Conservation (phyloP, 2,797 vertebrate genomes). For the Rachycentron canadum region DNA sequence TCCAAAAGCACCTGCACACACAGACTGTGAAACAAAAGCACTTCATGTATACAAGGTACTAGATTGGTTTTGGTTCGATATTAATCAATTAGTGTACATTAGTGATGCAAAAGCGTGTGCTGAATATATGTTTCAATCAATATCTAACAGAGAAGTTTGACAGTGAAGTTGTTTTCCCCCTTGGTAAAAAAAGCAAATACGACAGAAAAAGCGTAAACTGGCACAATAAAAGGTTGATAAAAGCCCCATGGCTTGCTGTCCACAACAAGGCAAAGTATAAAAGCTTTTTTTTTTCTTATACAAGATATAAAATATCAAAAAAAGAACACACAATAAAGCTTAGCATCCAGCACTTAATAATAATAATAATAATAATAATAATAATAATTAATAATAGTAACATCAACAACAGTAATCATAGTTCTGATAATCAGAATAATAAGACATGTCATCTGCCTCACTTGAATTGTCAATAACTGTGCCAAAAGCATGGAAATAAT, state of each 20-base stretch:
- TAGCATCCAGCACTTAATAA: conserved; percentile 84
- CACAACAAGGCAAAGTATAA: conserved; percentile 85
- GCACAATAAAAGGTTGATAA: conserved; percentile 81
- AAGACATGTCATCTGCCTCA: conserved; percentile 76
- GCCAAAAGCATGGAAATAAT: conserved; percentile 78
- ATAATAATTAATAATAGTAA: conserved; percentile 81
- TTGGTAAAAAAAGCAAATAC: conserved; percentile 76
- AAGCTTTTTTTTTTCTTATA: conserved; percentile 81
- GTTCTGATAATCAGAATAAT: conserved; percentile 83
- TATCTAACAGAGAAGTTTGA: conserved; percentile 77
- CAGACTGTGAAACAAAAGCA: conserved; percentile 83
- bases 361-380: conserved; percentile 81
- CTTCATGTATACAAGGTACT: conserved; percentile 83
- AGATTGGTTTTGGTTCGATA: conserved; percentile 87
- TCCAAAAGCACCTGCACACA: conserved; percentile 84
- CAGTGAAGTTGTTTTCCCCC: conserved; percentile 64
- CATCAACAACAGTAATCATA: conserved; percentile 83
- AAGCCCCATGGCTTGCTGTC: conserved; percentile 84
- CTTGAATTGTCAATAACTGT: conserved; percentile 77
- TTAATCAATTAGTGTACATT: conserved; percentile 86
- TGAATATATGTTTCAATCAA: conserved; percentile 80
- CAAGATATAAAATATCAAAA: conserved; percentile 84
- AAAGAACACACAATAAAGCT: conserved; percentile 84
- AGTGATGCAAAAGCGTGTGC: conserved; percentile 84
- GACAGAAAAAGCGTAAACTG: conserved; percentile 82